These are phyloP conservation scores for Saccostrea glomerata DNA, from an alignment of 1,140 invertebrate species.

Conservation along the genomic window DNA sequence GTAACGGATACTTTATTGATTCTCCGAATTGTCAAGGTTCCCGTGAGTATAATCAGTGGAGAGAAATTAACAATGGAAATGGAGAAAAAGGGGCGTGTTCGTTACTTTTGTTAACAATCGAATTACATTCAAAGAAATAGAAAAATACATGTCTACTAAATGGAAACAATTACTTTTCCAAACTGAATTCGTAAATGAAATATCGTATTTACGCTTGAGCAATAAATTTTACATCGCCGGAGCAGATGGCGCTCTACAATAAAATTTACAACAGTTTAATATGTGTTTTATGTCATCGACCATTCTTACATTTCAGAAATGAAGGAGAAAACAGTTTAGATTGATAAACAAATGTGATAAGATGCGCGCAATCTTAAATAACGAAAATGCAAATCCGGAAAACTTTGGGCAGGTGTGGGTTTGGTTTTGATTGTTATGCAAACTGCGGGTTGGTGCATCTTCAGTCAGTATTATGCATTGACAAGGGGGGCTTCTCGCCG, in stretches of 20 bases:
- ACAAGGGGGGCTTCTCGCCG: background rate
- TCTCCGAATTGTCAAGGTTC: background rate
- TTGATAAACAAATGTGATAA: conserved; percentile 29
- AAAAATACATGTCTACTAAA: conserved; percentile 18
- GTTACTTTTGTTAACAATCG: background rate
- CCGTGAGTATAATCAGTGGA: background rate
- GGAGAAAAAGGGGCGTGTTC: conserved; percentile 10
- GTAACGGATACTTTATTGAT: background rate
- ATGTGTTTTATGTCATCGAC: conserved; percentile 1
- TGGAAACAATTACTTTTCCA: conserved; percentile 20
- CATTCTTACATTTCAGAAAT: conserved; percentile 8
- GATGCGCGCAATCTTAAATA: conserved; percentile 26
- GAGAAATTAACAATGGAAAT: background rate
- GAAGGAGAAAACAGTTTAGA: conserved; percentile 17
- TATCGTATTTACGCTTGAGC: conserved; percentile 13
- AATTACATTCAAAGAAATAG: conserved; percentile 22
- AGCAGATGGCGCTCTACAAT: conserved; percentile 29
- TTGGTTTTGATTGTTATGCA: conserved; percentile 30
- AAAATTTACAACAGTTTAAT: conserved; percentile 31
- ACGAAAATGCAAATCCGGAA: conserved; percentile 12
- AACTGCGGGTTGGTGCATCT: conserved; percentile 32
- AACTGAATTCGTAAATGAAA: conserved; percentile 30
- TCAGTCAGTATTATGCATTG: conserved; percentile 14
- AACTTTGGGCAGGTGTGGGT: conserved; percentile 18
- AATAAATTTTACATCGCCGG: background rate